Percentiles rank a stretch among this genome's conserved stretches.
phyloP scores from a whole-genome alignment of 2,113 vertebrate species.

The Gymnobelideus leadbeateri region DNA sequence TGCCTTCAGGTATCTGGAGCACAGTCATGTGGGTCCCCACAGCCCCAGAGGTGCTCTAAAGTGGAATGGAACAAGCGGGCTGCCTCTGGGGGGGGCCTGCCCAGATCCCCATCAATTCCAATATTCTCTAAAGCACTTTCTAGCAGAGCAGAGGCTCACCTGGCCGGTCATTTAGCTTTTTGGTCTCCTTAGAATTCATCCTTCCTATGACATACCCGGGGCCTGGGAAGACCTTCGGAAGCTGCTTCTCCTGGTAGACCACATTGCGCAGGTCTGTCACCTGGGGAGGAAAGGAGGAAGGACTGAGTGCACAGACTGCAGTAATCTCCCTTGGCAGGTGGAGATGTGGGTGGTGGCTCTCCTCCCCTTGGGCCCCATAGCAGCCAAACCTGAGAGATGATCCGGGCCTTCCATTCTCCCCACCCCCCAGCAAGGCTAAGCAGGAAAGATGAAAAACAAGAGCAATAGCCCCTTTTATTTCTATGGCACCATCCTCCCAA shows the following conservation, averaged over 20 bases:
- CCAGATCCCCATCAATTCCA: not conserved
- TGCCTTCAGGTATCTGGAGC: not conserved
- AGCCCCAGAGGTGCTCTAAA: too few relatives aligned
- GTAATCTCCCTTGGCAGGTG: not conserved
- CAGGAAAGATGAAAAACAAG: not conserved
- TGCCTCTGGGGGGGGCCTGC: not conserved
- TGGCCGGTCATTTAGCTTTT: constrained; percentile 66
- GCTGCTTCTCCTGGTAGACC: constrained; percentile 83
- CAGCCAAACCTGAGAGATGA: not conserved
- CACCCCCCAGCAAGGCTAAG: not conserved
- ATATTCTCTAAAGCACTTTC: not conserved
- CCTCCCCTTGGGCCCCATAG: not conserved
- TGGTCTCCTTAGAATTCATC: constrained; percentile 41
- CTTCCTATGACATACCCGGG: constrained; percentile 82
- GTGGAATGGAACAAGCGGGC: not conserved
- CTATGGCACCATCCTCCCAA: not conserved
- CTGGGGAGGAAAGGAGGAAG: constrained; percentile 79
- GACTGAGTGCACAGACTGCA: too few relatives aligned
- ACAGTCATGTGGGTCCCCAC: not conserved
- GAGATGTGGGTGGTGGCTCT: not conserved
- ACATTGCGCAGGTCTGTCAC: constrained; percentile 89
- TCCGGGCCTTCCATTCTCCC: not conserved
- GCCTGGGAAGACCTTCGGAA: constrained; percentile 87
- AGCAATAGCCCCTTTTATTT: not conserved
- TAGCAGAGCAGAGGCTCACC: constrained; percentile 79